Evolutionary conservation across 2,888 invertebrate genomes (phyloP).

Genomic region (Slavum lentiscoides): DNA sequence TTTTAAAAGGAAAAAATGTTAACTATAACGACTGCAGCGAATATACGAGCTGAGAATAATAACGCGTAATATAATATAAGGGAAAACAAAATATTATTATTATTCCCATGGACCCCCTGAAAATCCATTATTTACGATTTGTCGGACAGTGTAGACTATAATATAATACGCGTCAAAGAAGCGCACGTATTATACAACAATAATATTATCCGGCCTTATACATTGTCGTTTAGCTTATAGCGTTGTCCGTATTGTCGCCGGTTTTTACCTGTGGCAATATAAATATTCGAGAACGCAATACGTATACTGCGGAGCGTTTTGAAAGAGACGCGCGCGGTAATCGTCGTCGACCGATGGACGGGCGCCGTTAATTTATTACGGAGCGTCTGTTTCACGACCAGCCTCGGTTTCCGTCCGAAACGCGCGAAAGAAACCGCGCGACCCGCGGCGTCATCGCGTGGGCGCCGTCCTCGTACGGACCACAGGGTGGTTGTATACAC

Average conservation of each 20-base stretch:
- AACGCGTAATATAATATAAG: neutral
- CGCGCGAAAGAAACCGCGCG: constrained; percentile 7
- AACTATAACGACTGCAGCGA: neutral
- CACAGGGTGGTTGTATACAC: neutral
- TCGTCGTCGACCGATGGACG: constrained; percentile 19
- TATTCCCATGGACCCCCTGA: constrained; percentile 3
- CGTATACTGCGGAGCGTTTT: constrained; percentile 20
- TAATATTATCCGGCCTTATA: too few species aligned
- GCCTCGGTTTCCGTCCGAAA: neutral
- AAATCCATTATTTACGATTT: constrained; percentile 35
- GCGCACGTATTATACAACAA: too few species aligned
- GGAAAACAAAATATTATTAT: constrained; percentile 20
- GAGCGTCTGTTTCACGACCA: neutral
- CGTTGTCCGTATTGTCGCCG: neutral
- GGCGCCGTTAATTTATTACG: constrained; percentile 48
- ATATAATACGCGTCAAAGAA: too few species aligned
- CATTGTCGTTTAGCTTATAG: too few species aligned
- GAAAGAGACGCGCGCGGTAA: neutral
- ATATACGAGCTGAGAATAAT: neutral
- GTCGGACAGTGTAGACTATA: constrained; percentile 6
- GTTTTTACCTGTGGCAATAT: constrained; percentile 25
- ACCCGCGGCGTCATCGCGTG: neutral
- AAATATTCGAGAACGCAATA: constrained; percentile 17
- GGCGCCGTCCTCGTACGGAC: too few species aligned
- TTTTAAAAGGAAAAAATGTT: neutral